phyloP scores from a whole-genome alignment of 2,888 invertebrate genomes.

The Cylloceria caligata region DNA sequence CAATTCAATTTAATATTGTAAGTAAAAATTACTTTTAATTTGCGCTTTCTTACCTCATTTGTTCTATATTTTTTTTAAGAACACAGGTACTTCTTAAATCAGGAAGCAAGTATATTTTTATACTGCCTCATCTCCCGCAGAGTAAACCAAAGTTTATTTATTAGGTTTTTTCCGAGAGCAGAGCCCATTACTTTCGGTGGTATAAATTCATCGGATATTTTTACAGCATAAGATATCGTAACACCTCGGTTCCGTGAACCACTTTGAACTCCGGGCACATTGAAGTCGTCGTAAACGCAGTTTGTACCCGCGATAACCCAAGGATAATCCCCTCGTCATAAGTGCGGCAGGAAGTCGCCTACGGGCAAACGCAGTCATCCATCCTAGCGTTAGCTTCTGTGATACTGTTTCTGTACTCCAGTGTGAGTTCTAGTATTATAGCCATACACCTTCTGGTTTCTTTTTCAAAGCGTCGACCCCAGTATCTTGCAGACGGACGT shows the following conservation, averaged over 20 bases:
- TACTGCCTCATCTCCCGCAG: not conserved
- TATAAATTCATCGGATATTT: conserved; percentile 35
- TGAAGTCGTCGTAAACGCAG: conserved; percentile 53
- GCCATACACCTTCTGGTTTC: conserved; percentile 52
- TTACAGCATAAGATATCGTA: conserved; percentile 39
- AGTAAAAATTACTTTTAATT: not conserved
- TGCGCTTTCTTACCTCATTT: not conserved
- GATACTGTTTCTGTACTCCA: conserved; percentile 30
- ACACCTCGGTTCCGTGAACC: conserved; percentile 21
- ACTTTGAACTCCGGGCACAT: conserved; percentile 50
- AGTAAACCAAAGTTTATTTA: conserved; percentile 14
- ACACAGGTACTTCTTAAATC: not conserved
- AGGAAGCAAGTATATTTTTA: not conserved
- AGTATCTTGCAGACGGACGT: conserved; percentile 42
- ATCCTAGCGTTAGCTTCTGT: conserved; percentile 44
- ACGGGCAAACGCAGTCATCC: conserved; percentile 36
- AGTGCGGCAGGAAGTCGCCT: conserved; percentile 53
- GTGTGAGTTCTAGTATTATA: conserved; percentile 29
- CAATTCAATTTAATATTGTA: not conserved
- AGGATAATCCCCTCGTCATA: conserved; percentile 48
- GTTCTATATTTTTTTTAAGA: not conserved
- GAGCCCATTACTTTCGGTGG: not conserved
- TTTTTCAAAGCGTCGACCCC: conserved; percentile 12
- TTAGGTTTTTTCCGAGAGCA: not conserved
- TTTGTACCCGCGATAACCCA: conserved; percentile 56